Base-by-base conservation (phyloP, 2,113 vertebrate species). In the Coryphaenoides rupestris region DNA sequence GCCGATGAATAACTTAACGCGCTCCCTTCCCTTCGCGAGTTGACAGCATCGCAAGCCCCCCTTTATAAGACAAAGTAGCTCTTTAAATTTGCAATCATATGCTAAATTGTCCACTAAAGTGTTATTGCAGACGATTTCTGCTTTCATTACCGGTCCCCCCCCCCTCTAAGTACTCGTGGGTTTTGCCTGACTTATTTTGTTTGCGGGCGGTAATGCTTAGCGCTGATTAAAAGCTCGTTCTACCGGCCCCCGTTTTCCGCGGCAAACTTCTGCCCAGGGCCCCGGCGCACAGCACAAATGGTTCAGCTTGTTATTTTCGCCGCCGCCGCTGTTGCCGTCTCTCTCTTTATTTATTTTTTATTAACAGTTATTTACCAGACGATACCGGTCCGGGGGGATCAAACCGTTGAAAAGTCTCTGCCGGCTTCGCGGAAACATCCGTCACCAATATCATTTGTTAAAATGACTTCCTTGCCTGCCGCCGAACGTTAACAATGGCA, bases 151-250 rank as follows among this genome's bases (percentile, higher is more conserved):
- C 58, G 65, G 70, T 72, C 55, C 58, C 68, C 62, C 72, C 47
- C 55, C 58, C 68, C 62, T 73, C 47, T 72, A 72, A 72, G 68
- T 68, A 16, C 55, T 58, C 26, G n/a, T 70, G 33, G 72, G 65
- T 81, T n/a, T n/a, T 77, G 73, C 66, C 69, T 70, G 64, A 75
- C 69, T 76, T 77, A 68, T 72, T 77, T 79, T 76, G 73, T 75
- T 82, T 78, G 58, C 63, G 70, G 60, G 74, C 21, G 28, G 62
- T 68, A 60, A 69, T 54, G 62, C 45, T 70, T 16, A 15, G 58
- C 53, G 10, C 55, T 75, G 78, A 82, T 82, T 78, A 80, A 82
- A 74, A 69, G 66, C 73, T 65, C 67, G 53, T 60, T 78, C 63
- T 10, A 40, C 19, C 33, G 5, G n/a, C n/a, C n/a, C n/a, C n/a